A percentile compares a stretch with the other conserved stretches of the same genome.
phyloP scores from a whole-genome alignment of 1,140 invertebrate species.

The Pollicipes pollicipes region DNA sequence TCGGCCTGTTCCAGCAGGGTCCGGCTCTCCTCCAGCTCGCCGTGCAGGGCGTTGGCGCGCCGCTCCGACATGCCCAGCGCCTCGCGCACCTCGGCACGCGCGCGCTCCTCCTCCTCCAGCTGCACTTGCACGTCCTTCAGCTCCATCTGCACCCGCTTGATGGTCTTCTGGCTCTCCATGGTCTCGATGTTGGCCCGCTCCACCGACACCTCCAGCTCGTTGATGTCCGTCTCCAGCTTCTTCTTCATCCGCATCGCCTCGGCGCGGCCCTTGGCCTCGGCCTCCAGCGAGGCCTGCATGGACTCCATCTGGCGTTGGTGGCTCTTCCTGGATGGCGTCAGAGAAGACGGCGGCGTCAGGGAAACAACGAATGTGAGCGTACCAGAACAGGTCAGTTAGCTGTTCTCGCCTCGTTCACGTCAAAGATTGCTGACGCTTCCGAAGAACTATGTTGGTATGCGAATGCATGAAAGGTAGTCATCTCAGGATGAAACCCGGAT shows the following conservation, averaged over 20 bases:
- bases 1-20: conserved; percentile 90
- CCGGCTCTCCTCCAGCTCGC: conserved; percentile 84
- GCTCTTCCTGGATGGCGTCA: conserved; percentile 17
- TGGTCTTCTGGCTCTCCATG: conserved; percentile 95
- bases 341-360: conserved; percentile 15
- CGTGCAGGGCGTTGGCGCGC: conserved; percentile 80
- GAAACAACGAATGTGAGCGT: too few relatives aligned
- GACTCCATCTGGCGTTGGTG: conserved; percentile 26
- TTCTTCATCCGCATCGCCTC: conserved; percentile 84
- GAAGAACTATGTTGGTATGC: too few relatives aligned
- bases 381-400: too few relatives aligned
- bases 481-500: too few relatives aligned
- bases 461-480: too few relatives aligned
- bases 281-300: conserved; percentile 37
- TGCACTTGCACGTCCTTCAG: conserved; percentile 51
- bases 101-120: conserved; percentile 92
- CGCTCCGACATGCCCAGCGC: conserved; percentile 89
- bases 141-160: conserved; percentile 56
- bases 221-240: conserved; percentile 84
- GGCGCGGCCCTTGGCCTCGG: conserved; percentile 34
- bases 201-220: conserved; percentile 91
- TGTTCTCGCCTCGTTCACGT: too few relatives aligned
- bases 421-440: too few relatives aligned
- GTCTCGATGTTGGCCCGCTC: conserved; percentile 97
- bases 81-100: conserved; percentile 90